A percentile compares a stretch with the other conserved stretches of the same genome.
These are phyloP conservation scores for Merluccius polli DNA, from an alignment of 2,797 vertebrate species.

Conservation along the genomic window DNA sequence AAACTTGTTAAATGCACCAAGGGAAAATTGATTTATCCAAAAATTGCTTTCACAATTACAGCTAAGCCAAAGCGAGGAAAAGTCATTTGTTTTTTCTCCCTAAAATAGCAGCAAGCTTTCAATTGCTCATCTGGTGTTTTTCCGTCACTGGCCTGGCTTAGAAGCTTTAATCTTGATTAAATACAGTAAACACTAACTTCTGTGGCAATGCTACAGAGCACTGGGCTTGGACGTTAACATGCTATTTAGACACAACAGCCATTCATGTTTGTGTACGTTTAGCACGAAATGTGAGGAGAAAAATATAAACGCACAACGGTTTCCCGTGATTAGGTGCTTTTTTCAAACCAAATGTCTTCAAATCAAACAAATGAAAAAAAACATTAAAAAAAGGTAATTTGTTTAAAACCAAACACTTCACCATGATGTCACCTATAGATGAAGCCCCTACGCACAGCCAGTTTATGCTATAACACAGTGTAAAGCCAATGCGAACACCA, in stretches of 20 bases:
- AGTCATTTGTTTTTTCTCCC: constrained; percentile 55
- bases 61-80: constrained; percentile 68
- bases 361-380: background rate
- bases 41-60: constrained; percentile 74
- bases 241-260: constrained; percentile 17
- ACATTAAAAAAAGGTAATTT: too few relatives aligned
- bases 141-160: constrained; percentile 50
- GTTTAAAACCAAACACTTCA: background rate
- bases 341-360: background rate
- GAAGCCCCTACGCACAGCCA: background rate
- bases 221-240: constrained; percentile 29
- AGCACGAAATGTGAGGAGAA: background rate
- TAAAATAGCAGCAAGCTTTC: constrained; percentile 66
- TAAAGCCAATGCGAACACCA: background rate
- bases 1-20: constrained; percentile 65
- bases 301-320: background rate
- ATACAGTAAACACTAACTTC: constrained; percentile 51
- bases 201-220: constrained; percentile 35
- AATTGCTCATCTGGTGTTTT: constrained; percentile 62
- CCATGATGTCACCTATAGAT: background rate
- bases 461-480: background rate
- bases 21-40: constrained; percentile 65
- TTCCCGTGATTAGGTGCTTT: background rate
- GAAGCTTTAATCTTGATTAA: constrained; percentile 65
- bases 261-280: background rate